Percentiles rank a stretch among this genome's conserved stretches.
These are phyloP conservation scores for Agrilus mali DNA, from an alignment of 2,888 invertebrate species.

Conservation along the genomic window DNA sequence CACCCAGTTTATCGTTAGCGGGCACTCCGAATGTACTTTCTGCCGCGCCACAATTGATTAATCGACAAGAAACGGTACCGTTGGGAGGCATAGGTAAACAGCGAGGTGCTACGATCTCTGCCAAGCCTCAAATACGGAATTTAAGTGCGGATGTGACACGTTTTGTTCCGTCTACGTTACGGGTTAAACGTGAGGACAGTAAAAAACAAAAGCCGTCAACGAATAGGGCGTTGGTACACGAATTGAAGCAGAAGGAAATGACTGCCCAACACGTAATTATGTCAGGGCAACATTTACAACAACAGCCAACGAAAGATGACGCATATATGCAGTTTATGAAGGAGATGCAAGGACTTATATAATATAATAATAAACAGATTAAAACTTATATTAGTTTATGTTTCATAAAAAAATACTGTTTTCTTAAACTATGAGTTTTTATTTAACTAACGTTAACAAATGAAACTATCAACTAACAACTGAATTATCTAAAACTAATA, in stretches of 20 bases:
- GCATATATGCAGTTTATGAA: slow-evolving; percentile 98
- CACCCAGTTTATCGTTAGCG: slow-evolving; percentile 15
- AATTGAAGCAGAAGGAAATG: slow-evolving; percentile 40
- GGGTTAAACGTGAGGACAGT: slow-evolving; percentile 74
- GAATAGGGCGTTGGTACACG: slow-evolving; percentile 38
- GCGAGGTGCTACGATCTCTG: slow-evolving; percentile 70
- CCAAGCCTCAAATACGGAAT: slow-evolving; percentile 93
- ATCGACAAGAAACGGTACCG: slow-evolving; percentile 42
- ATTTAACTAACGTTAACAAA: too few relatives aligned
- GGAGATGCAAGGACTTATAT: slow-evolving; percentile 80
- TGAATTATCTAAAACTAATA: too few relatives aligned
- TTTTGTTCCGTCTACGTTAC: slow-evolving; percentile 85
- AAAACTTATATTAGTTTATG: too few relatives aligned
- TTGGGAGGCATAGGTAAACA: slow-evolving; percentile 35
- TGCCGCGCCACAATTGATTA: slow-evolving; percentile 72
- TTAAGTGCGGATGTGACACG: slow-evolving; percentile 88
- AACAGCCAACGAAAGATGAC: slow-evolving; percentile 75
- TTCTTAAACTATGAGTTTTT: too few relatives aligned
- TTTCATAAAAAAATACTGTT: too few relatives aligned
- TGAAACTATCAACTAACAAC: too few relatives aligned
- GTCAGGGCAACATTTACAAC: slow-evolving; percentile 32
- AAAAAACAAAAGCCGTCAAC: slow-evolving; percentile 46
- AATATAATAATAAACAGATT: too few relatives aligned
- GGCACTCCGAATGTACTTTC: slow-evolving; percentile 59
- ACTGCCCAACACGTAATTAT: slow-evolving; percentile 18